Percentiles rank a stretch among this genome's conserved stretches.
phyloP scores from a whole-genome alignment of 2,888 invertebrate species.

The Pachydiplax longipennis region DNA sequence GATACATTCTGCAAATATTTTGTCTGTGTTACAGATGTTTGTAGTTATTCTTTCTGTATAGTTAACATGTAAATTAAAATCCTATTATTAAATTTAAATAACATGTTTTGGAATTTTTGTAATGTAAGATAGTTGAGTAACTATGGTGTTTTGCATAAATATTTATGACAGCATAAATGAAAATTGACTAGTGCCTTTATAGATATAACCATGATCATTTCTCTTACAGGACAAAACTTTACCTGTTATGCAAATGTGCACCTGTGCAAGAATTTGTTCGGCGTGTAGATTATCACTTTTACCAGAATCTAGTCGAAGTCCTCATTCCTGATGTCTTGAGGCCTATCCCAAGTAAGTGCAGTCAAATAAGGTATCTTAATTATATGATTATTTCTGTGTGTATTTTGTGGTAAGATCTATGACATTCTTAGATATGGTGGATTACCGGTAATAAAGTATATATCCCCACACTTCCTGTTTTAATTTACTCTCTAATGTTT shows the following conservation, averaged over 20 bases:
- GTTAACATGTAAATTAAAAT: too few species aligned
- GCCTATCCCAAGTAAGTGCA: constrained; percentile 83
- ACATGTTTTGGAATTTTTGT: too few species aligned
- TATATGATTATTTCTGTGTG: background rate
- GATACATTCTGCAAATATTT: too few species aligned
- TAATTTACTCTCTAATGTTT: background rate
- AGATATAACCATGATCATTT: background rate
- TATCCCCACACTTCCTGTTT: background rate
- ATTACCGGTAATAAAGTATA: background rate
- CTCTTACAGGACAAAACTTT: constrained; percentile 68
- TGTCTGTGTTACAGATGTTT: too few species aligned
- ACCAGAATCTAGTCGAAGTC: constrained; percentile 95
- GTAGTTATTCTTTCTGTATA: too few species aligned
- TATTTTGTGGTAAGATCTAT: too few species aligned
- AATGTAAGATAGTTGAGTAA: too few species aligned
- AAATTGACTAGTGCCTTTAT: too few species aligned
- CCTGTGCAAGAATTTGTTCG: constrained; percentile 82
- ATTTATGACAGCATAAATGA: too few species aligned
- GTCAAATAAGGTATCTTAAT: background rate
- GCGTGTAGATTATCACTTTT: constrained; percentile 88
- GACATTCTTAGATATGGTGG: too few species aligned
- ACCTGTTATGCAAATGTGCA: constrained; percentile 71
- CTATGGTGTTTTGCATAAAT: too few species aligned
- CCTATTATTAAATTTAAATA: too few species aligned
- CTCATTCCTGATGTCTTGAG: constrained; percentile 95